These are phyloP conservation scores for Engystomops pustulosus DNA, from an alignment of 2,113 vertebrate genomes.

Conservation along the genomic window DNA sequence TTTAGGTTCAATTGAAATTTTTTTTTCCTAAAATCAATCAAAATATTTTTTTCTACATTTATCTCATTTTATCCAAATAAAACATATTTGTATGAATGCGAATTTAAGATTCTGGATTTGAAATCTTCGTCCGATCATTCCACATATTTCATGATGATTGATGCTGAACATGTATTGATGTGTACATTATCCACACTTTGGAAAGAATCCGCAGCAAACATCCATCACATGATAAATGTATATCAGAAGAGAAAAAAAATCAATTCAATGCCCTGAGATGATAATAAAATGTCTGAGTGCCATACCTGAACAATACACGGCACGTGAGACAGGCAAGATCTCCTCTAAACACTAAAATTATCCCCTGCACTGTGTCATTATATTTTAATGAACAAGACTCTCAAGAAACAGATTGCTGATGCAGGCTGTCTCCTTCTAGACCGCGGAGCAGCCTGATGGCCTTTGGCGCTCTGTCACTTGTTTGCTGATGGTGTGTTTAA, in stretches of 20 bases:
- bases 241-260: constrained; percentile 16
- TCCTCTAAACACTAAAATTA: constrained; percentile 1
- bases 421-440: background rate
- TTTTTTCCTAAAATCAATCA: background rate
- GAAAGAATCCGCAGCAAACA: background rate
- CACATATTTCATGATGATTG: background rate
- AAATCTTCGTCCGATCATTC: background rate
- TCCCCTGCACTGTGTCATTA: constrained; percentile 25
- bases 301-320: background rate
- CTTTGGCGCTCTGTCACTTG: constrained; percentile 10
- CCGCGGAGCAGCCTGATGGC: constrained; percentile 5
- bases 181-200: constrained; percentile 1
- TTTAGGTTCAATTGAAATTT: too few species aligned
- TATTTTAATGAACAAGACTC: constrained; percentile 33
- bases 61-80: background rate
- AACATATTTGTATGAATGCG: background rate
- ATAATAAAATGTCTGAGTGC: constrained; percentile 8
- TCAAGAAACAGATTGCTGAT: constrained; percentile 24
- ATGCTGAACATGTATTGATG: background rate
- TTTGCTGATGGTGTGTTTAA: constrained; percentile 24
- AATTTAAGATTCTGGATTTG: background rate
- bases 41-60: background rate
- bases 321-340: background rate
- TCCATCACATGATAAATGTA: background rate
- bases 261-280: background rate